Percentiles rank a stretch among this genome's conserved stretches.
Conservation (phyloP, 2,797 vertebrate genomes). For the Peromyscus melanophrys region DNA sequence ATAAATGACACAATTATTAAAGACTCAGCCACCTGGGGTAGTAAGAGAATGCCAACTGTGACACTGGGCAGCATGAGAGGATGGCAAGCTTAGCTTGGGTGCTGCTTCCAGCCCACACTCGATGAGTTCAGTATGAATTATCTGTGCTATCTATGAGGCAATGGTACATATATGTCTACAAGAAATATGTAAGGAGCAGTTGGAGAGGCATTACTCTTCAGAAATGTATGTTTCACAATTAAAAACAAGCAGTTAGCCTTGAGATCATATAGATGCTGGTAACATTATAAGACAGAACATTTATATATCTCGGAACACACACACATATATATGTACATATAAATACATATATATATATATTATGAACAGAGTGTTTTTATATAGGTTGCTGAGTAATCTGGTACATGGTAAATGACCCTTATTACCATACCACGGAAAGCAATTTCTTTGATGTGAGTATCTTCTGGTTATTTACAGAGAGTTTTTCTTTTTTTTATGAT, state of each 20-base stretch:
- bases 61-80: neutral
- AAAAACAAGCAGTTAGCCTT: neutral
- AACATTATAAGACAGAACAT: neutral
- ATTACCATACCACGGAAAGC: neutral
- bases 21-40: neutral
- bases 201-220: neutral
- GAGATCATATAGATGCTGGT: neutral
- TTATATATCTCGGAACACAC: neutral
- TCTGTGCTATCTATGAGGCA: neutral
- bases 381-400: neutral
- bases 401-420: neutral
- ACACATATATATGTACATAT: neutral
- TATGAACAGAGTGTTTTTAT: neutral
- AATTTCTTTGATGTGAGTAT: neutral
- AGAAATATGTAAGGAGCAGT: neutral
- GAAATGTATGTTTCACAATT: neutral
- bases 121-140: neutral
- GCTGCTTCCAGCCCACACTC: neutral
- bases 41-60: neutral
- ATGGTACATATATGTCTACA: neutral
- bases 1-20: slow-evolving; percentile 29
- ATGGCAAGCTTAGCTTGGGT: neutral
- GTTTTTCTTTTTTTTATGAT: neutral
- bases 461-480: neutral
- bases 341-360: neutral